Base-by-base conservation (phyloP, 2,888 invertebrate species). In the Crocallis elinguaria region DNA sequence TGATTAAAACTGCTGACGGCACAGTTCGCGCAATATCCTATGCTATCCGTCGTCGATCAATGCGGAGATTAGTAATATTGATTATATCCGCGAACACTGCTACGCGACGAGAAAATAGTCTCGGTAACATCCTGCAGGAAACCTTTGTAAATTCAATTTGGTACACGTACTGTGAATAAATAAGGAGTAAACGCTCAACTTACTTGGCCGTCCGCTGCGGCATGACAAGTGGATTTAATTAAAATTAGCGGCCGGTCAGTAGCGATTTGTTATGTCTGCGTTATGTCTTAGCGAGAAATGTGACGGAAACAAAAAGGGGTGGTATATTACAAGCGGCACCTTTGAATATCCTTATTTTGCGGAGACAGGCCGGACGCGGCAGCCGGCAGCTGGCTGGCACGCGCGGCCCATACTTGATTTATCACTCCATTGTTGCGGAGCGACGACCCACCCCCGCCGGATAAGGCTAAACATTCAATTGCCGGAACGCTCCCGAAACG, bases 341-440 rank as follows among this genome's bases (percentile, higher is more conserved):
- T 88, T 88, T 87, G 82, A 77, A 73, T 75, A 75, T 77, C 66
- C 72, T 77, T 77, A 76, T 73, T 71, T 72, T 69, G 62, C 53
- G 46, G 69, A 67, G 68, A 68, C 67, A 68, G 65, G 66, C 74
- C 80, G 79, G 79, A 82, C 77, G 78, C 72, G 62, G 74, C 72
- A 62, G 66, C 59, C 69, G 64, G 57, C 61, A 51, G 59, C 69
- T 68, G 60, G 60, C 75, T 70, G 82, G 88, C 87, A 88, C 88
- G 86, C 88, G 89, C 85, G 80, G 71, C 81, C 84, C 89, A 88
- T 88, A 86, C 90, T 84, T 89, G 90, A 90, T 90, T 90, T 90
- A 90, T 89, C 85, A 85, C 85, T 88, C 87, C 85, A 90, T 90
- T 90, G 89, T 90, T 85, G 78, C 77, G 79, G 79, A 81, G 79